These are phyloP conservation scores for Sciurus niger DNA, from an alignment of 2,113 vertebrate species.

Conservation along the genomic window DNA sequence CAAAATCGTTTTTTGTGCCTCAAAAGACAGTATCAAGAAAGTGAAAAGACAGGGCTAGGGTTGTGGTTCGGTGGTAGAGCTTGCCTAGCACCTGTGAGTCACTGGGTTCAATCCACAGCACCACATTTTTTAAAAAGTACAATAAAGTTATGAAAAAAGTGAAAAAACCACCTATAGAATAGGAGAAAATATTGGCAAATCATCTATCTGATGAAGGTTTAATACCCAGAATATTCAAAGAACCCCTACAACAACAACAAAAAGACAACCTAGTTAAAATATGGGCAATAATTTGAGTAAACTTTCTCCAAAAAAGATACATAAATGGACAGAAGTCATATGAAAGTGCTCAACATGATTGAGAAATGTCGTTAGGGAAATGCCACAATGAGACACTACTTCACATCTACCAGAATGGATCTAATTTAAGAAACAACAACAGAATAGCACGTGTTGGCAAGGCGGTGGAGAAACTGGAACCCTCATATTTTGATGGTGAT, in stretches of 20 bases:
- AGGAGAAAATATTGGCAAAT: conserved; percentile 42
- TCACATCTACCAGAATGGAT: background rate
- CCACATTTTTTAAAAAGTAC: background rate
- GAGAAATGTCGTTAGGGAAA: background rate
- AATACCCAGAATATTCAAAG: conserved; percentile 12
- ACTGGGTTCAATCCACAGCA: too few species aligned
- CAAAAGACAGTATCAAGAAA: conserved; percentile 27
- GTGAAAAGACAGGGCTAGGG: background rate
- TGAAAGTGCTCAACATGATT: background rate
- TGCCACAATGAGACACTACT: background rate
- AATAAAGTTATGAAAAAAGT: background rate
- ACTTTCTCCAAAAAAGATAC: background rate
- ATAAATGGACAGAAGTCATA: background rate
- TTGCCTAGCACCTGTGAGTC: too few species aligned
- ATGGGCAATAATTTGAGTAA: background rate
- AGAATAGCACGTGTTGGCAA: background rate
- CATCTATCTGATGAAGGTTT: background rate
- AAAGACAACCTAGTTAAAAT: background rate
- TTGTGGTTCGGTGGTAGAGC: too few species aligned
- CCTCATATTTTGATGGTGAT: background rate
- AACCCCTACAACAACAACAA: conserved; percentile 17
- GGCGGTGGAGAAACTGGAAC: background rate
- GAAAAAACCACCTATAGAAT: background rate
- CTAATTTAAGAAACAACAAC: background rate
- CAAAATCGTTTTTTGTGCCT: conserved; percentile 23